Evolutionary conservation across 2,888 invertebrate genomes (phyloP).

Genomic region (Hipparchia semele): DNA sequence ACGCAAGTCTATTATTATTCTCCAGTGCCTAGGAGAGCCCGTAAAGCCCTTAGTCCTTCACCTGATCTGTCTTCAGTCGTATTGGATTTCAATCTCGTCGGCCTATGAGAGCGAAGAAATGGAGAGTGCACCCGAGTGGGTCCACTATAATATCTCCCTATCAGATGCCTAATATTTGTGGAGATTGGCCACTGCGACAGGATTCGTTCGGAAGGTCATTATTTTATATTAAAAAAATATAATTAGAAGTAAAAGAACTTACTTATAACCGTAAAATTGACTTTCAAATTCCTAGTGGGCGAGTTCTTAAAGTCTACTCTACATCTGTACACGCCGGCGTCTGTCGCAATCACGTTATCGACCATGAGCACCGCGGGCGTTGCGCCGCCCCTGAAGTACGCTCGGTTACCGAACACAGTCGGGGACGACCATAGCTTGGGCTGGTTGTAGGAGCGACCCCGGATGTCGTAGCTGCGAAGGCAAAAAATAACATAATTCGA

Average conservation of each 20-base stretch:
- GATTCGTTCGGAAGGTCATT: too few relatives aligned
- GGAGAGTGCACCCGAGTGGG: too few relatives aligned
- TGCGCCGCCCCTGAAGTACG: constrained; percentile 89
- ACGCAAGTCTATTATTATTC: too few relatives aligned
- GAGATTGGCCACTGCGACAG: too few relatives aligned
- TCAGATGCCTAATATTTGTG: too few relatives aligned
- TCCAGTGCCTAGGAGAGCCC: too few relatives aligned
- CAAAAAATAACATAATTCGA: background rate
- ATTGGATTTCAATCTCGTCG: too few relatives aligned
- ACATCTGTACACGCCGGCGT: constrained; percentile 94
- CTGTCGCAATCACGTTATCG: constrained; percentile 88
- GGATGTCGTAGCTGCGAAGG: constrained; percentile 87
- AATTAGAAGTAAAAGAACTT: constrained; percentile 71
- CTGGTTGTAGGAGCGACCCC: constrained; percentile 88
- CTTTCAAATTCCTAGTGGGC: constrained; percentile 94
- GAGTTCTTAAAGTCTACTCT: constrained; percentile 95
- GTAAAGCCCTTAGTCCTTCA: too few relatives aligned
- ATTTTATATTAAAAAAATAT: too few relatives aligned
- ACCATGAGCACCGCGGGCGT: constrained; percentile 90
- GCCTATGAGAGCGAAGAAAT: too few relatives aligned
- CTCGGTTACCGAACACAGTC: constrained; percentile 88
- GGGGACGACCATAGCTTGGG: constrained; percentile 93
- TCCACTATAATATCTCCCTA: too few relatives aligned
- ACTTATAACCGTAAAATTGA: constrained; percentile 96
- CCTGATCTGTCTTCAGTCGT: too few relatives aligned